These are phyloP conservation scores for Asteroscopus sphinx DNA, from an alignment of 2,888 invertebrate genomes.

Conservation along the genomic window DNA sequence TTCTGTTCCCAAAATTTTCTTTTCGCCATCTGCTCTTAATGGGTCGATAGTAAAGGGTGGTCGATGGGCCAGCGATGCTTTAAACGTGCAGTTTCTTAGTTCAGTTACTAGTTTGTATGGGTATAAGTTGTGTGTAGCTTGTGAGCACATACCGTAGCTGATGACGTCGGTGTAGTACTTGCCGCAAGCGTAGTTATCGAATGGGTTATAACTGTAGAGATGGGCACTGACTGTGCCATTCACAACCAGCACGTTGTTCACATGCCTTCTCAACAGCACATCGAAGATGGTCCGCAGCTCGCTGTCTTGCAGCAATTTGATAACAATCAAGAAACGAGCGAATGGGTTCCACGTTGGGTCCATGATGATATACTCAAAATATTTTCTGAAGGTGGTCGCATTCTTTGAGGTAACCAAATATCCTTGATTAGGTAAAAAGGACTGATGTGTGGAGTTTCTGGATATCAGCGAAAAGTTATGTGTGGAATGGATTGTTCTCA, in stretches of 20 bases:
- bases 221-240: slow-evolving; percentile 61
- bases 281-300: slow-evolving; percentile 65
- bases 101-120: slow-evolving; percentile 65
- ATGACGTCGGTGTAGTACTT: slow-evolving; percentile 67
- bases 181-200: slow-evolving; percentile 75
- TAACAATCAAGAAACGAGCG: slow-evolving; percentile 64
- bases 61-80: slow-evolving; percentile 64
- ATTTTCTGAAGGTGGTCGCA: slow-evolving; percentile 47
- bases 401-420: slow-evolving; percentile 61
- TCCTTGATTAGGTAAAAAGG: slow-evolving; percentile 40
- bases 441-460: slow-evolving; percentile 15
- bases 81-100: slow-evolving; percentile 70
- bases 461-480: slow-evolving; percentile 23
- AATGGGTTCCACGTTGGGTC: slow-evolving; percentile 70
- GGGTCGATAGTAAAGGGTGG: slow-evolving; percentile 68
- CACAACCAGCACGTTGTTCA: slow-evolving; percentile 65
- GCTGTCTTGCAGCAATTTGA: slow-evolving; percentile 48
- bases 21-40: slow-evolving; percentile 6
- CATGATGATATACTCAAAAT: slow-evolving; percentile 46
- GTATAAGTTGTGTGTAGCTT: slow-evolving; percentile 55
- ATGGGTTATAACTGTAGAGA: slow-evolving; percentile 75
- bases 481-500: slow-evolving; percentile 32
- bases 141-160: slow-evolving; percentile 66
- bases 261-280: slow-evolving; percentile 59
- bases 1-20: slow-evolving; percentile 44